phyloP scores from a whole-genome alignment of 2,888 invertebrate genomes.

The Rhorus exstirpatorius region DNA sequence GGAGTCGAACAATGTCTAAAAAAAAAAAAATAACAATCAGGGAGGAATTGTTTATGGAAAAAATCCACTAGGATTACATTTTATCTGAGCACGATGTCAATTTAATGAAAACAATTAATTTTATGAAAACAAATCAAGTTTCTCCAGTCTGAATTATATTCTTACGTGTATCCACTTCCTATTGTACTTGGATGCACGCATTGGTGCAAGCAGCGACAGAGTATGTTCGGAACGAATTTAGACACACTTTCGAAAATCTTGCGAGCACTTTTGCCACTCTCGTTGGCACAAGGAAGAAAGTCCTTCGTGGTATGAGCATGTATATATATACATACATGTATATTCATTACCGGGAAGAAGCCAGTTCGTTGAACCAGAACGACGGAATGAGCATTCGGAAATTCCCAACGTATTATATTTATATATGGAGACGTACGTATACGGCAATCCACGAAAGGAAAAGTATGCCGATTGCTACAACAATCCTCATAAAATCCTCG shows the following conservation, averaged over 20 bases:
- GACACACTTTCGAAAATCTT: constrained; percentile 70
- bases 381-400: constrained; percentile 66
- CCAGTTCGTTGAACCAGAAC: constrained; percentile 69
- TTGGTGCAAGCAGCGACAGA: constrained; percentile 1
- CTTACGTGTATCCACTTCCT: neutral
- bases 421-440: constrained; percentile 3
- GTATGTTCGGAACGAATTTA: constrained; percentile 52
- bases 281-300: constrained; percentile 72
- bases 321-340: neutral
- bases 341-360: constrained; percentile 60
- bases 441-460: constrained; percentile 58
- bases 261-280: constrained; percentile 25
- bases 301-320: constrained; percentile 48
- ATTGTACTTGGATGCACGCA: neutral
- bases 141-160: neutral
- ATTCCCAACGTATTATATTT: constrained; percentile 54
- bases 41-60: too few species aligned
- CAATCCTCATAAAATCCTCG: constrained; percentile 34
- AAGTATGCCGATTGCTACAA: constrained; percentile 52
- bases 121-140: neutral
- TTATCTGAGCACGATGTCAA: neutral
- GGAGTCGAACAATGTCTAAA: too few species aligned
- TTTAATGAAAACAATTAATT: neutral
- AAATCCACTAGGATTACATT: too few species aligned
- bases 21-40: too few species aligned